These are phyloP conservation scores for Amblyopsis rosae DNA, from an alignment of 2,113 vertebrate species.

Conservation along the genomic window DNA sequence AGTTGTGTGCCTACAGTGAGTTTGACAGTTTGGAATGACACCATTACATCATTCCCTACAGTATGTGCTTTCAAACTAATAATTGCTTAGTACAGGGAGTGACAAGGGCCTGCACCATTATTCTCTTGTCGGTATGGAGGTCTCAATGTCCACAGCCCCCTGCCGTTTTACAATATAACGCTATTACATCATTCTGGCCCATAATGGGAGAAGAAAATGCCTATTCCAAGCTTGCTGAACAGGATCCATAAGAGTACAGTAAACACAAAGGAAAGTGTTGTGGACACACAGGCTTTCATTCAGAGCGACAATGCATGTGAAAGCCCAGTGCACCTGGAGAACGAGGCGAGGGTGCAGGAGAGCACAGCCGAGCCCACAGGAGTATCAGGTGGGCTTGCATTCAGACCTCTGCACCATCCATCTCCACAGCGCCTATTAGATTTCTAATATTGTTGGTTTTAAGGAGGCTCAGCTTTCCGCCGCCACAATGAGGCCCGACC, in stretches of 20 bases:
- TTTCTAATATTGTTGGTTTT: constrained; percentile 68
- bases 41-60: constrained; percentile 16
- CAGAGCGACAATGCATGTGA: constrained; percentile 49
- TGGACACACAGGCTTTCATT: constrained; percentile 60
- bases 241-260: constrained; percentile 55
- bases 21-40: constrained; percentile 15
- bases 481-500: constrained; percentile 54
- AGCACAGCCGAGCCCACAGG: constrained; percentile 38
- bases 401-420: constrained; percentile 48
- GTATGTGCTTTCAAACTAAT: constrained; percentile 26
- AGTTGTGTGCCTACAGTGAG: background rate
- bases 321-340: constrained; percentile 56
- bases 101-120: constrained; percentile 41
- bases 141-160: constrained; percentile 47
- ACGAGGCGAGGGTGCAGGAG: constrained; percentile 38
- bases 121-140: constrained; percentile 32
- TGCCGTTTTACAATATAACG: constrained; percentile 49
- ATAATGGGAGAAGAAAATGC: constrained; percentile 36
- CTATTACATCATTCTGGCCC: constrained; percentile 41
- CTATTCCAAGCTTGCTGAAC: constrained; percentile 35
- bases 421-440: constrained; percentile 52
- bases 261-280: constrained; percentile 44
- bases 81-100: constrained; percentile 22
- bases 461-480: constrained; percentile 49
- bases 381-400: constrained; percentile 51